phyloP scores from a whole-genome alignment of 1,140 invertebrate species.

The Zaprionus nigranus region DNA sequence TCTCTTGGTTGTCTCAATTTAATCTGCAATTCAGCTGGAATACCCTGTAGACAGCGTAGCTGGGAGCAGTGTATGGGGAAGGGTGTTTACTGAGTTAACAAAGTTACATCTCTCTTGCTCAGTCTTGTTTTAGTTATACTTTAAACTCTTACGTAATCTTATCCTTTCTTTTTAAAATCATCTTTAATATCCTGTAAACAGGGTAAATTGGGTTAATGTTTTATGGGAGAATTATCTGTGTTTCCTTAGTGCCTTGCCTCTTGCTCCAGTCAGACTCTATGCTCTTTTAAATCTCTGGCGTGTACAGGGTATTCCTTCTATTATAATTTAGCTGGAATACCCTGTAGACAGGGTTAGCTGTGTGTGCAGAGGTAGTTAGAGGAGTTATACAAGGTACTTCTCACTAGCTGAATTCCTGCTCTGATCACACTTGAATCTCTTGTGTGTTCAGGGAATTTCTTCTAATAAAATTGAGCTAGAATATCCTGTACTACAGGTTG shows the following conservation, averaged over 20 bases:
- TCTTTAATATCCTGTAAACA: neutral
- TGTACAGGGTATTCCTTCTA: neutral
- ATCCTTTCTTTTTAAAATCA: too few species aligned
- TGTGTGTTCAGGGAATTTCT: neutral
- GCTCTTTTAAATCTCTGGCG: neutral
- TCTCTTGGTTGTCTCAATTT: slow-evolving; percentile 36
- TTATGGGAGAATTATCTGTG: too few species aligned
- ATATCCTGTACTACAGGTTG: too few species aligned
- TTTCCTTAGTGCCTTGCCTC: too few species aligned
- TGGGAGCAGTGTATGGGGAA: neutral
- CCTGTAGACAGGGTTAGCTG: neutral
- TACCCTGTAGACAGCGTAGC: neutral
- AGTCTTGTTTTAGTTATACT: neutral
- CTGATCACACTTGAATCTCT: neutral
- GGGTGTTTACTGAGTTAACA: neutral
- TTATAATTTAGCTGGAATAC: neutral
- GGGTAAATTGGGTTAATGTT: neutral
- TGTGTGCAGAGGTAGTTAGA: too few species aligned
- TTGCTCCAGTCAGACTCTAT: neutral
- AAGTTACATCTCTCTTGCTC: neutral
- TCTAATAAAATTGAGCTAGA: accelerated
- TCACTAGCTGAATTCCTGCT: neutral
- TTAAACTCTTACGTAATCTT: neutral
- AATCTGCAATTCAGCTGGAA: slow-evolving; percentile 63
- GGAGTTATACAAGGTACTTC: too few species aligned